A percentile compares a stretch with the other conserved stretches of the same genome.
Conservation (phyloP, 2,113 vertebrate genomes). For the Sphaerodactylus townsendi region DNA sequence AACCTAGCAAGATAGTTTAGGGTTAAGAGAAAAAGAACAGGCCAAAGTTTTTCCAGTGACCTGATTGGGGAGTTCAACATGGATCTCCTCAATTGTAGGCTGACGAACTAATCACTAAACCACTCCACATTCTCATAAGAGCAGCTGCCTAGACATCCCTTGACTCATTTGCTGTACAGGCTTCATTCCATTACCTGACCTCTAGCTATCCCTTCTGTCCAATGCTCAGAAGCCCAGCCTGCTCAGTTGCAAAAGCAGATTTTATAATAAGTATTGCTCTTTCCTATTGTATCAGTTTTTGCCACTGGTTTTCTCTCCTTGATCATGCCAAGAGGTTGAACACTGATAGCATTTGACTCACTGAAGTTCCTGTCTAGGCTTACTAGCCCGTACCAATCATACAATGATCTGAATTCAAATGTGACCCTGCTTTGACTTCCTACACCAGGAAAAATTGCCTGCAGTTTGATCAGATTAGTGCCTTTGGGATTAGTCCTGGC, state of each 20-base stretch:
- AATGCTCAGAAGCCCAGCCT: background rate
- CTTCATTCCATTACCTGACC: background rate
- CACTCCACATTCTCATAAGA: too few species aligned
- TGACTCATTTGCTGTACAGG: too few species aligned
- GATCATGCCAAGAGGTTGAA: background rate
- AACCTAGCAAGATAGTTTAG: too few species aligned
- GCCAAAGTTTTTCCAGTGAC: too few species aligned
- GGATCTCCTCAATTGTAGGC: too few species aligned
- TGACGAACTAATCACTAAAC: too few species aligned
- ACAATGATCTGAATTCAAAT: background rate
- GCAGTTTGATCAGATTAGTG: background rate
- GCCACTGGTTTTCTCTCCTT: background rate
- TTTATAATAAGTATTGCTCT: background rate
- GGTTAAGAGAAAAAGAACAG: too few species aligned
- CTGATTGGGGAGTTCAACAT: too few species aligned
- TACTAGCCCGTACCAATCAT: background rate
- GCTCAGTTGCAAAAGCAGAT: background rate
- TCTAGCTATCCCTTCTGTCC: background rate
- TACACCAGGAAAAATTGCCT: background rate
- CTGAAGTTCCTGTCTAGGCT: too few species aligned
- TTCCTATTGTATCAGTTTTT: background rate
- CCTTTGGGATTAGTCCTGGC: background rate
- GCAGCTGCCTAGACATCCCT: too few species aligned
- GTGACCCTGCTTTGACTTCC: background rate
- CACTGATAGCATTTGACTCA: background rate